Evolutionary conservation across 1,140 invertebrate genomes (phyloP).

Genomic region (Portunus trituberculatus): DNA sequence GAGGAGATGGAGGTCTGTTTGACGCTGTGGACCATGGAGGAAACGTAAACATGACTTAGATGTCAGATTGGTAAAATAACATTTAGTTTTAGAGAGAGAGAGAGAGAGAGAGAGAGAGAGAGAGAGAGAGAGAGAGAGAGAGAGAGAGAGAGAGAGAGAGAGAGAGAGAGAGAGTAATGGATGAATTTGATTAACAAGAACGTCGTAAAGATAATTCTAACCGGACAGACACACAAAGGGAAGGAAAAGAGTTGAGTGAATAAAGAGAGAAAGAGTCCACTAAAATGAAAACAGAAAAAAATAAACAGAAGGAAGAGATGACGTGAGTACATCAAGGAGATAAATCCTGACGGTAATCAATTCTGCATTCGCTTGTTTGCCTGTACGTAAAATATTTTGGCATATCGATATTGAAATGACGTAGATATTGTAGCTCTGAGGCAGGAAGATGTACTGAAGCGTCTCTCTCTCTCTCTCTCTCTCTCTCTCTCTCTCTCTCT

Average conservation of each 20-base stretch:
- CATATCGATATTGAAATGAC: too few relatives aligned
- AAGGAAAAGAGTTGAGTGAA: too few relatives aligned
- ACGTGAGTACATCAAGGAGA: background rate
- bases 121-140: background rate
- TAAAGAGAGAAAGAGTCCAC: constrained; percentile 1
- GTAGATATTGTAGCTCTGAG: too few relatives aligned
- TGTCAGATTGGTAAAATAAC: constrained; percentile 1
- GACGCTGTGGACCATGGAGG: background rate
- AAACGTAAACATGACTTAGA: background rate
- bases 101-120: background rate
- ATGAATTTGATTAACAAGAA: background rate
- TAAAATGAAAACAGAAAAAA: background rate
- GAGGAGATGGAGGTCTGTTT: background rate
- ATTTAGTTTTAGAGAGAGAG: background rate
- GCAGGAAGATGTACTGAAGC: background rate
- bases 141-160: constrained; percentile 32
- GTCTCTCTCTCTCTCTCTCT: background rate
- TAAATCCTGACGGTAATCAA: background rate
- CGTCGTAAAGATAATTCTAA: background rate
- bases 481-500: background rate
- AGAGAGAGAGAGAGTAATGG: background rate
- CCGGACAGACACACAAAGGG: too few relatives aligned
- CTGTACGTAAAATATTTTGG: too few relatives aligned
- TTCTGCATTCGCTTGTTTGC: too few relatives aligned
- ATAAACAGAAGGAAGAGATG: background rate